Conservation (phyloP, 2,888 invertebrate genomes). For the Drosophila hawaiiensis region DNA sequence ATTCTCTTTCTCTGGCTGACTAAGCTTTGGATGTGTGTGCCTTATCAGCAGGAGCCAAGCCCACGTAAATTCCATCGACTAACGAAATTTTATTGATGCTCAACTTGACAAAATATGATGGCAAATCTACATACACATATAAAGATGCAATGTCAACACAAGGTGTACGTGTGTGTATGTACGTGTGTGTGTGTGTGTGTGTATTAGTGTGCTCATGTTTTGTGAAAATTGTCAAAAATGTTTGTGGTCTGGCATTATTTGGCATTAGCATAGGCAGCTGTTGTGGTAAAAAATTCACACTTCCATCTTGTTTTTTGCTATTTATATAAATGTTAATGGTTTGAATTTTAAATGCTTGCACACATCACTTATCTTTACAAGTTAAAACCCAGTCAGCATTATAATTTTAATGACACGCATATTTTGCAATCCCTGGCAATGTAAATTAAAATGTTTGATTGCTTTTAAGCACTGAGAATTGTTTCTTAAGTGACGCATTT, state of each 20-base stretch:
- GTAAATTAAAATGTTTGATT: neutral
- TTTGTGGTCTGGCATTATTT: conserved; percentile 28
- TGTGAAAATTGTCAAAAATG: conserved; percentile 45
- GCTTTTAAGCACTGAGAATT: neutral
- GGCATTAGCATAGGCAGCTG: conserved; percentile 17
- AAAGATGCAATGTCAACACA: conserved; percentile 21
- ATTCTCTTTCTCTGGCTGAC: neutral
- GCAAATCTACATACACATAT: conserved; percentile 27
- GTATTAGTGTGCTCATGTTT: conserved; percentile 5
- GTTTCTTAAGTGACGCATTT: neutral
- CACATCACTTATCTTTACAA: neutral
- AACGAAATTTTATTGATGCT: conserved; percentile 58
- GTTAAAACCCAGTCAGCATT: neutral
- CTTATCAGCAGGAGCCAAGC: conserved; percentile 66
- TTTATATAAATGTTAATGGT: neutral
- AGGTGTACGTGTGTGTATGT: neutral
- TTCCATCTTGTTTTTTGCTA: neutral
- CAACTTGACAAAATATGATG: conserved; percentile 57
- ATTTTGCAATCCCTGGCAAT: neutral
- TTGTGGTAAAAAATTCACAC: neutral
- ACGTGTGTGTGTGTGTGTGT: neutral
- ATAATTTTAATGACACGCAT: neutral
- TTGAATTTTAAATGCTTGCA: neutral
- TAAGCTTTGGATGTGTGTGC: conserved; percentile 28
- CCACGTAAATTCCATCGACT: conserved; percentile 53